phyloP scores from a whole-genome alignment of 2,888 invertebrate species.

The Tenodera sinensis region DNA sequence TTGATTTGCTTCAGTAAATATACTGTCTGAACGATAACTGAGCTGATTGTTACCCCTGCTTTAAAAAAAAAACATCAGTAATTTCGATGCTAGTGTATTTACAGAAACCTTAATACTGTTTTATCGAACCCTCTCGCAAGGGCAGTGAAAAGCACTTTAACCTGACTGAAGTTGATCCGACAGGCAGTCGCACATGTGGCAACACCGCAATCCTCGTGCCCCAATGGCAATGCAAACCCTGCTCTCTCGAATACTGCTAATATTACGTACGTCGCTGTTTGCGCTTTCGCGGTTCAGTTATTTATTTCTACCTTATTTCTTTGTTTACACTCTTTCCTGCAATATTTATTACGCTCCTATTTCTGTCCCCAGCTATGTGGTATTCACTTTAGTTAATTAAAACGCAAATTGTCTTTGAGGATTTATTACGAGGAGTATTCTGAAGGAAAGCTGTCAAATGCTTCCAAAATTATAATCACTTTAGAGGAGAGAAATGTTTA shows the following conservation, averaged over 20 bases:
- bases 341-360: background rate
- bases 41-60: too few species aligned
- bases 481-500: too few species aligned
- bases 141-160: background rate
- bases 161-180: background rate
- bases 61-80: too few species aligned
- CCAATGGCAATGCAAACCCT: background rate
- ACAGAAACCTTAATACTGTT: too few species aligned
- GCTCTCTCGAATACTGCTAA: background rate
- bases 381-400: background rate
- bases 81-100: too few species aligned
- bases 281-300: background rate
- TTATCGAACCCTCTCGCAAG: too few species aligned
- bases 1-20: too few species aligned
- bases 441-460: too few species aligned
- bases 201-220: background rate
- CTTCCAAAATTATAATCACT: too few species aligned
- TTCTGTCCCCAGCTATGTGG: background rate
- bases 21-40: too few species aligned
- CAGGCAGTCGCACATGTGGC: background rate
- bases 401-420: too few species aligned
- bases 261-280: background rate
- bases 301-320: background rate
- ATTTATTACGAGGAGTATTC: too few species aligned
- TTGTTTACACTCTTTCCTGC: background rate